Conservation (phyloP, 2,797 vertebrate species). For the Rachycentron canadum region DNA sequence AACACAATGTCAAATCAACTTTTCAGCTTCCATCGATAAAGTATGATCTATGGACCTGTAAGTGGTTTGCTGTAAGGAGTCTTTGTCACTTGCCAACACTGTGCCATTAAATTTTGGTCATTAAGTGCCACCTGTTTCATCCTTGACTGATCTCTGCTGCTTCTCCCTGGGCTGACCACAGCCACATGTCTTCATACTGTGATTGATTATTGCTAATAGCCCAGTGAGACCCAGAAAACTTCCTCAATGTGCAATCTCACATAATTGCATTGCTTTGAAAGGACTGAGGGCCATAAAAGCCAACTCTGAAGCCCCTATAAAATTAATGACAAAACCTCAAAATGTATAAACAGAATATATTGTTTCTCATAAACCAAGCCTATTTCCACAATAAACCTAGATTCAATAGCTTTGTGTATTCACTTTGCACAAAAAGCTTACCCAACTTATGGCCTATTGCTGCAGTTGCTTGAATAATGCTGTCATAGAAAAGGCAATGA, state of each 20-base stretch:
- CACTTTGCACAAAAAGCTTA: not conserved
- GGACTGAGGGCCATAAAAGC: constrained; percentile 5
- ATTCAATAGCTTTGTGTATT: constrained; percentile 6
- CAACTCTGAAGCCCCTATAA: constrained; percentile 19
- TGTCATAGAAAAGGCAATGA: constrained; percentile 4
- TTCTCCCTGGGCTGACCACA: constrained; percentile 7
- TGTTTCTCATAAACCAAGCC: constrained; percentile 8
- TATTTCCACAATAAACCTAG: constrained; percentile 15
- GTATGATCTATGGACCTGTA: not conserved
- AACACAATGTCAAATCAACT: too few species aligned
- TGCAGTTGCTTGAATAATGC: not conserved
- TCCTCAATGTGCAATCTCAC: constrained; percentile 14
- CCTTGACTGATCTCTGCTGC: constrained; percentile 25
- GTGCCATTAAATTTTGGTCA: constrained; percentile 1
- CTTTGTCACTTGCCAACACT: constrained; percentile 24
- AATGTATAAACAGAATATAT: constrained; percentile 9
- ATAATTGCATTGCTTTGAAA: constrained; percentile 31
- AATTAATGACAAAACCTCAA: constrained; percentile 17
- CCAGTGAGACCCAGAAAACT: constrained; percentile 15
- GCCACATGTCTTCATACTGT: constrained; percentile 28
- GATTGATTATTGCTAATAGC: constrained; percentile 47
- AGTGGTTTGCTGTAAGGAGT: not conserved
- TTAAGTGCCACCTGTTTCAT: constrained; percentile 41
- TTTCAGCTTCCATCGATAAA: not conserved
- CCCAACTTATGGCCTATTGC: not conserved